Evolutionary conservation across 2,113 vertebrate genomes (phyloP).

Genomic region (Cynocephalus volans): DNA sequence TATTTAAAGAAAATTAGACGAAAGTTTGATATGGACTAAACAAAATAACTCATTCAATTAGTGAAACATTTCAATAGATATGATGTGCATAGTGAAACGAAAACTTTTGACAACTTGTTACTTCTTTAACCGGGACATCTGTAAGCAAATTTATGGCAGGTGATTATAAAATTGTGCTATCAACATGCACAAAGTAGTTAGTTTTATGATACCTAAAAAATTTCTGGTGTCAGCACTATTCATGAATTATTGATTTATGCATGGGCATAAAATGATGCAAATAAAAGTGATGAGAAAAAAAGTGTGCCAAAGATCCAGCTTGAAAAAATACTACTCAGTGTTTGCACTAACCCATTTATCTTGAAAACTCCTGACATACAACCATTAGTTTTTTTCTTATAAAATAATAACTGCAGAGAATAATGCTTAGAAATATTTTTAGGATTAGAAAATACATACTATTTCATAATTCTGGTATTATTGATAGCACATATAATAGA

Average conservation of each 20-base stretch:
- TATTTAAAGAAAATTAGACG: not conserved
- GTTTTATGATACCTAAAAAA: conserved; percentile 57
- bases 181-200: not conserved
- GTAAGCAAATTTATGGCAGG: conserved; percentile 24
- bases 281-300: not conserved
- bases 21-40: conserved; percentile 15
- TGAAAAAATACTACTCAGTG: not conserved
- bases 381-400: not conserved
- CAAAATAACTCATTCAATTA: not conserved
- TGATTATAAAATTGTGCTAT: conserved; percentile 52
- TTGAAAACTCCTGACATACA: not conserved
- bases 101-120: not conserved
- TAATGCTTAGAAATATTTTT: not conserved
- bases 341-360: not conserved
- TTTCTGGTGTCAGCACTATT: conserved; percentile 34
- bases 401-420: not conserved
- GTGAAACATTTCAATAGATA: not conserved
- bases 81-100: not conserved
- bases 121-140: not conserved
- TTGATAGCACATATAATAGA: not conserved
- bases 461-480: not conserved
- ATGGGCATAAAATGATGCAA: conserved; percentile 31
- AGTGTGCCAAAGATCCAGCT: not conserved
- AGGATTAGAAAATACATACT: not conserved
- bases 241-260: conserved; percentile 54